phyloP scores from a whole-genome alignment of 2,113 vertebrate genomes.

The Crotalus helleri region DNA sequence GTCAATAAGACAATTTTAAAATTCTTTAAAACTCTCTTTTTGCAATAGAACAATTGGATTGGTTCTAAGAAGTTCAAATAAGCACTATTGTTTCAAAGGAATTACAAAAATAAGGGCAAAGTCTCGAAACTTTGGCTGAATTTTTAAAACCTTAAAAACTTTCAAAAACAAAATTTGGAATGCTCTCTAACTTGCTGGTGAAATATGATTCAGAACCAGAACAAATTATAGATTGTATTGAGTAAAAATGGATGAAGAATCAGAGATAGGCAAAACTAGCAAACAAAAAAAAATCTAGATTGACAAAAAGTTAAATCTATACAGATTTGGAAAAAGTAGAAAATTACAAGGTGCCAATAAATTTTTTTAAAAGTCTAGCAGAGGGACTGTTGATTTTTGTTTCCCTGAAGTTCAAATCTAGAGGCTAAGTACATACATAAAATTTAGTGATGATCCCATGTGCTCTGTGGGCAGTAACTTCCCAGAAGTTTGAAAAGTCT shows the following conservation, averaged over 20 bases:
- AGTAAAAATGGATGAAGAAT: neutral
- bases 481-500: neutral
- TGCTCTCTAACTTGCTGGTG: neutral
- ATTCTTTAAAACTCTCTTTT: neutral
- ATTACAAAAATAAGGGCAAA: neutral
- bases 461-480: neutral
- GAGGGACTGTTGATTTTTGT: neutral
- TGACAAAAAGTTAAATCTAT: neutral
- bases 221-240: neutral
- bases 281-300: neutral
- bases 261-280: neutral
- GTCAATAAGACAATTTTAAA: neutral
- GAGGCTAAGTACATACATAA: neutral
- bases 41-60: neutral
- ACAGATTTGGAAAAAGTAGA: neutral
- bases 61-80: neutral
- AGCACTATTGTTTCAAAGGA: neutral
- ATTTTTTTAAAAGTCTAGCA: neutral
- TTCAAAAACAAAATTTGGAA: neutral
- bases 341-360: neutral
- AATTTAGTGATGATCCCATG: neutral
- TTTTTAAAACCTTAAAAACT: neutral
- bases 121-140: neutral
- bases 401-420: fast-evolving
- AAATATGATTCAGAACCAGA: neutral